These are phyloP conservation scores for Phocides pigmalion DNA, from an alignment of 1,140 invertebrate genomes.

Conservation along the genomic window DNA sequence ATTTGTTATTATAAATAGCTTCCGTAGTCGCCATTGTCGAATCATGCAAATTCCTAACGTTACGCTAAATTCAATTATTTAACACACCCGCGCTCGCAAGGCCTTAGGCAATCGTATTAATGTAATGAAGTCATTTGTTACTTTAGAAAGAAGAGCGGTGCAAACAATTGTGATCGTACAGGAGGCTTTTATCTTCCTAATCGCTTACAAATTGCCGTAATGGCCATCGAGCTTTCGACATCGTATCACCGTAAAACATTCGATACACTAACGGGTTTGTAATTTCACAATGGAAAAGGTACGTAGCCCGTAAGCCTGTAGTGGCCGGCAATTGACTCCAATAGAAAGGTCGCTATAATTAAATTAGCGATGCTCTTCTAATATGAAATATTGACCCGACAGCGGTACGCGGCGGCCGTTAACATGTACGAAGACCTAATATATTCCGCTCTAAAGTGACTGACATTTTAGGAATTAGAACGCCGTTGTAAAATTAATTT, in stretches of 20 bases:
- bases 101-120: constrained; percentile 10
- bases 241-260: constrained; percentile 39
- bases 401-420: constrained; percentile 1
- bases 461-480: constrained; percentile 3
- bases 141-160: constrained; percentile 39
- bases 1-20: constrained; percentile 43
- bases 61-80: constrained; percentile 44
- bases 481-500: not conserved
- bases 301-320: constrained; percentile 23
- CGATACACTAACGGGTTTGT: constrained; percentile 40
- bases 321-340: constrained; percentile 65
- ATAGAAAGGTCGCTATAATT: constrained; percentile 74
- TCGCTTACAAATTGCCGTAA: constrained; percentile 54
- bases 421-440: constrained; percentile 9
- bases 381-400: constrained; percentile 51
- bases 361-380: constrained; percentile 63
- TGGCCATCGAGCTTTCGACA: constrained; percentile 39
- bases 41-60: constrained; percentile 39
- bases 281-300: constrained; percentile 36
- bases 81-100: constrained; percentile 19
- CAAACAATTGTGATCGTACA: constrained; percentile 41
- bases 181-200: constrained; percentile 51
- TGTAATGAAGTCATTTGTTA: constrained; percentile 8
- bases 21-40: constrained; percentile 27
- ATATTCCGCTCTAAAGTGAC: constrained; percentile 10